Conservation (phyloP, 2,113 vertebrate genomes). For the Rhynchomys soricoides region DNA sequence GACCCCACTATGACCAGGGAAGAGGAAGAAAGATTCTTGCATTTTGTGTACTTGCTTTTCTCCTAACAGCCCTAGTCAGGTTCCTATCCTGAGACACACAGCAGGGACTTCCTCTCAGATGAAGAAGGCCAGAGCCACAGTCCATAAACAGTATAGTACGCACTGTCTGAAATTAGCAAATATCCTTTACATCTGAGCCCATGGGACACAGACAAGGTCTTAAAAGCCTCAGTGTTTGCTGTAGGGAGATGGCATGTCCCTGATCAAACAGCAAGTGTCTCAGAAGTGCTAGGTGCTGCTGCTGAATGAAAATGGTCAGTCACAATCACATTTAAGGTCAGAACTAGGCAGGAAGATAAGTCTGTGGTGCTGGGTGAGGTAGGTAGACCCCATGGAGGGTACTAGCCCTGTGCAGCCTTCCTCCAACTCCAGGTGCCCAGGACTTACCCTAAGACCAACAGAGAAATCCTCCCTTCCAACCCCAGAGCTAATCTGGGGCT, state of each 20-base stretch:
- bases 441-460: background rate
- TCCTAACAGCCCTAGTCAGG: background rate
- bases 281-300: background rate
- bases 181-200: background rate
- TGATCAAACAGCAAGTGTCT: background rate
- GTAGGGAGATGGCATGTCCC: background rate
- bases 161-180: conserved; percentile 12
- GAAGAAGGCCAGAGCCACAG: background rate
- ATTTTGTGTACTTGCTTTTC: background rate
- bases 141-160: background rate
- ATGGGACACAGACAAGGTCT: background rate
- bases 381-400: background rate
- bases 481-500: conserved; percentile 36
- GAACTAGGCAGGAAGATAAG: background rate
- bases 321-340: background rate
- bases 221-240: background rate
- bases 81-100: background rate
- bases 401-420: background rate
- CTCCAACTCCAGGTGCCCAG: background rate
- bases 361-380: background rate
- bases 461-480: conserved; percentile 19
- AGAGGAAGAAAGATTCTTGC: background rate
- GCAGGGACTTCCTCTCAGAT: background rate
- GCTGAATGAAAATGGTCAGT: background rate
- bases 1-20: background rate